Evolutionary conservation across 2,113 vertebrate genomes (phyloP).

Genomic region (Rhineura floridana): DNA sequence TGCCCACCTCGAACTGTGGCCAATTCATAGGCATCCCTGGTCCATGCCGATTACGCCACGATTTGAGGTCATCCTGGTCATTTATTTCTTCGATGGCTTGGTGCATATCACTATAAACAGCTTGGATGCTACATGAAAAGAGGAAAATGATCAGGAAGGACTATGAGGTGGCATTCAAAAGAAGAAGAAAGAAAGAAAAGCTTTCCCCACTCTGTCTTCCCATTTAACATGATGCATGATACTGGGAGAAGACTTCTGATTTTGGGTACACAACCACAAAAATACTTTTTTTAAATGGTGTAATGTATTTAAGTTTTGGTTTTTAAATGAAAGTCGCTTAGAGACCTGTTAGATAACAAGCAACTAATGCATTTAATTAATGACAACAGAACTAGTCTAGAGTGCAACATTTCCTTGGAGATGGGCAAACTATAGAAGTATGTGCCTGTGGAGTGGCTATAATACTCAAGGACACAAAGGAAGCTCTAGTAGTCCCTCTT

Average conservation of each 20-base stretch:
- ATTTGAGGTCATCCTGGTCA: conserved; percentile 82
- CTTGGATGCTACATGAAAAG: conserved; percentile 71
- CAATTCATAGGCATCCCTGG: conserved; percentile 85
- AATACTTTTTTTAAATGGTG: no score
- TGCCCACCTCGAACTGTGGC: conserved; percentile 79
- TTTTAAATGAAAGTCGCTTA: no score
- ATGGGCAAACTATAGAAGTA: no score
- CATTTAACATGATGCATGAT: neutral
- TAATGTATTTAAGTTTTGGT: no score
- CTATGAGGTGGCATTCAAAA: neutral
- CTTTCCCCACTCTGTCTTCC: neutral
- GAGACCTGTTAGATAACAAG: no score
- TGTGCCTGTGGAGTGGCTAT: neutral
- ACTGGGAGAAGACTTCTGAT: neutral
- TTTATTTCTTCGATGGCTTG: conserved; percentile 79
- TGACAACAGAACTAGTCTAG: neutral
- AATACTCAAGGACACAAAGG: neutral
- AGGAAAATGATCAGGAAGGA: neutral
- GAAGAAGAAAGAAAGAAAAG: no score
- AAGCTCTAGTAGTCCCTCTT: neutral
- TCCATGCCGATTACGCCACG: conserved; percentile 83
- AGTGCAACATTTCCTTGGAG: no score
- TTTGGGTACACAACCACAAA: neutral
- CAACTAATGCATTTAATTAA: no score
- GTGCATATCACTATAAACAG: conserved; percentile 82